Base-by-base conservation (phyloP, 1,140 invertebrate species). In the Carposina sasakii region DNA sequence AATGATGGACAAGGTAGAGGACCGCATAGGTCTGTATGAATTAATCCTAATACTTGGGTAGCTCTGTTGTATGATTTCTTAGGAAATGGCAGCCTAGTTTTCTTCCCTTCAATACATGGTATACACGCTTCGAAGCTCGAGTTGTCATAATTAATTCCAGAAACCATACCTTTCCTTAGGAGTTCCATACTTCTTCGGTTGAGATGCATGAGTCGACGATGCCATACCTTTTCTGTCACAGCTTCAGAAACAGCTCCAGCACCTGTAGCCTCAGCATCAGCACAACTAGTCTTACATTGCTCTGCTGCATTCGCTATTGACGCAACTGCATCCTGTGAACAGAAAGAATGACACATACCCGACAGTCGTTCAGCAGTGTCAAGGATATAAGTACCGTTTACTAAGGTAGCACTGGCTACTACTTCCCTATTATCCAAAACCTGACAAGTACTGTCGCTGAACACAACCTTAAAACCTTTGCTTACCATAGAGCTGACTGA, bases 11-110 rank as follows among this genome's bases (percentile, higher is more conserved):
- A 26, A 16, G 54, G 55, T 67, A 84, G 78, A 33, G 71, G 71
- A 28, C 73, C 77, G 51, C 59, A 71, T 3, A 76, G 17, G 60
- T 85, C 78, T 6, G 30, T 22, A 17, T 46, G 44, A 2, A 34
- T 22, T 3, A 46, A 4, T 2, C 15, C 20, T 22, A 46, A 23
- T n/a, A 46, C 12, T 17, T 44, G 30, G 5, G 20, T 23, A 13
- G 28, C 3, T 17, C 21, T 46, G 23, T 12, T 20, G 3, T 34
- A n/a, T 4, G 17, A 33, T 10, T 36, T 21, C 10, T 34, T 34
- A 23, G 31, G 44, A 46, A 46, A 46, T 10, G 44, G 30, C 10
- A 36, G 22, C 19, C 31, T 46, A 20, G 30, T 13, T 46, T 46
- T 30, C 16, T 46, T 46, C 15, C 31, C 31, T 15, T 34, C 19